Base-by-base conservation (phyloP, 2,797 vertebrate species). In the Acomys russatus region DNA sequence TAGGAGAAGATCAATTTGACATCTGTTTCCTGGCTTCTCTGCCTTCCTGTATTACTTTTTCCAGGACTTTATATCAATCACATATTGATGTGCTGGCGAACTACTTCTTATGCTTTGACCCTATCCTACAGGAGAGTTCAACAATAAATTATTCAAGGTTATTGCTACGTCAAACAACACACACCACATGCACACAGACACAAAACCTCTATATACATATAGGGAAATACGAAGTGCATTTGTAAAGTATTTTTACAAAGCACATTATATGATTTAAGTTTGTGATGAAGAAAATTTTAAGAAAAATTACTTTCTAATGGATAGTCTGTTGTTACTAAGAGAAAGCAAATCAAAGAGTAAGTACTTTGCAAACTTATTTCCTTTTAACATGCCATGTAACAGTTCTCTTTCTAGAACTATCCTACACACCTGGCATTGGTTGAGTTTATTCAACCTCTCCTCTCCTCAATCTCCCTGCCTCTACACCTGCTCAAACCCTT, bases 1-100 rank as follows among this genome's bases (percentile, higher is more conserved):
- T 89, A 92, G 61, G 3, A 66, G 23, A 25, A 68, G 73, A 96
- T 70, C 89, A 70, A 83, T 76, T 61, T 84, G 33, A 66, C 78
- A 66, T 89, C 64, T 93, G n/a, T 23, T 88, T 38, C 28, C 61
- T 64, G 17, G 71, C 70, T 38, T 80, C n/a, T 94, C 66, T 83
- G 44, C 59, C 44, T 90, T 73, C 49, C 23, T 82, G 0, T 11
- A 35, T 0, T 70, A 5, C 3, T 85, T 93, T 20, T 63, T 73
- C 71, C 3, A 44, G 28, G 6, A 89, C 44, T 71, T 6, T 3
- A 23, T 49, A 30, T 5, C 25, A 66, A 12, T 66, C 59, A 91
- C 70, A 3, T 54, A 61, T 93, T 82, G 84, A 92, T 85, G 91
- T 4, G 9, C 14, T 35, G 85, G 14, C 3, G 44, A 35, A 54